Evolutionary conservation across 2,888 invertebrate species (phyloP).

Genomic region (Clivina fossor): DNA sequence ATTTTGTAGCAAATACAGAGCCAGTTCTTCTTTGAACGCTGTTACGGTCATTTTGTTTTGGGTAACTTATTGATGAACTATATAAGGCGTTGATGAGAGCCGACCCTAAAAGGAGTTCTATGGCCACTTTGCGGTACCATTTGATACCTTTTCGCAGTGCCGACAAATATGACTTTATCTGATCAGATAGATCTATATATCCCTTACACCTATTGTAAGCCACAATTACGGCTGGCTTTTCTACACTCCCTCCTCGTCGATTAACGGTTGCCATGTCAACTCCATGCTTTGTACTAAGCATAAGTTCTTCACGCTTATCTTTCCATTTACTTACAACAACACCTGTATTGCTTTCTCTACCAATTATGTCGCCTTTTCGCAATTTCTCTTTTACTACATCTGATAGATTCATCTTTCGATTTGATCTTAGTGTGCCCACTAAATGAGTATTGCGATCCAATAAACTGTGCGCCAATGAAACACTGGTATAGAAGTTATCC

Average conservation of each 20-base stretch:
- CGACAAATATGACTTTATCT: conserved; percentile 41
- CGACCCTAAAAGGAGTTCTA: conserved; percentile 40
- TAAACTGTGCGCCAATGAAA: neutral
- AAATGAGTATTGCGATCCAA: neutral
- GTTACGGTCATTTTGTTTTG: too few species aligned
- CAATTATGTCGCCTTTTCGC: neutral
- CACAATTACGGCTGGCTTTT: conserved; percentile 39
- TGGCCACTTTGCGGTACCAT: conserved; percentile 44
- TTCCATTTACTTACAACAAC: conserved; percentile 1
- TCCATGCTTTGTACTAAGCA: too few species aligned
- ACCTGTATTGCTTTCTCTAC: neutral
- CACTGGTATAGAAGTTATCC: neutral
- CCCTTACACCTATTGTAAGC: conserved; percentile 43
- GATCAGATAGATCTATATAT: conserved; percentile 44
- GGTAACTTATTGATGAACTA: too few species aligned
- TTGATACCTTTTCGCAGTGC: conserved; percentile 42
- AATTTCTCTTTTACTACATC: neutral
- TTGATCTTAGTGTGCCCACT: neutral
- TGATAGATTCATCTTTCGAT: neutral
- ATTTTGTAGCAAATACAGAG: too few species aligned
- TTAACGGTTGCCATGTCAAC: too few species aligned
- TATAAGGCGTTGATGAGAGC: too few species aligned
- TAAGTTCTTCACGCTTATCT: neutral
- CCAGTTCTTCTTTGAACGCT: too few species aligned
- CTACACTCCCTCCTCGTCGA: conserved; percentile 37